phyloP scores from a whole-genome alignment of 2,888 invertebrate species.

The Amphimallon solstitiale region DNA sequence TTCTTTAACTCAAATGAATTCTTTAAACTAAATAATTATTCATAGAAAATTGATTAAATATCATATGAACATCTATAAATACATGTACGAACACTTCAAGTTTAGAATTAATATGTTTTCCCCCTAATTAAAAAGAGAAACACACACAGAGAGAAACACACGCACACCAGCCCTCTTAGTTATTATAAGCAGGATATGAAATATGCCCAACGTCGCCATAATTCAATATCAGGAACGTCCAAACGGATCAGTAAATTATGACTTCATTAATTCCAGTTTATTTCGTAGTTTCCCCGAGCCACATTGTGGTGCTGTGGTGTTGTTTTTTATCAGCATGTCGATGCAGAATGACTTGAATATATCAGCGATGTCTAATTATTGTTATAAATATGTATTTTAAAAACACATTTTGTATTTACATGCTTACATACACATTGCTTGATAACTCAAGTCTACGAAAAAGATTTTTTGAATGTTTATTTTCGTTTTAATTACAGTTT shows the following conservation, averaged over 20 bases:
- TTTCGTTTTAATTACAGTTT: too few species aligned
- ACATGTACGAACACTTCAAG: not conserved
- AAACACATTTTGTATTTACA: not conserved
- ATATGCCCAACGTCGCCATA: slow-evolving; percentile 25
- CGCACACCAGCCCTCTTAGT: not conserved
- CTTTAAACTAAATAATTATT: too few species aligned
- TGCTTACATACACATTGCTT: too few species aligned
- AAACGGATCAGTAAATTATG: slow-evolving; percentile 34
- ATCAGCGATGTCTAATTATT: slow-evolving; percentile 31
- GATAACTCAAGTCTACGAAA: too few species aligned
- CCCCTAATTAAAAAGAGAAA: slow-evolving; percentile 9
- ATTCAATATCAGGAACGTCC: slow-evolving; percentile 21
- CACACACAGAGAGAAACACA: too few species aligned
- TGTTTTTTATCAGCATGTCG: not conserved
- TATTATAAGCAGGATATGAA: slow-evolving; percentile 20
- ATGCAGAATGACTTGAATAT: slow-evolving; percentile 10
- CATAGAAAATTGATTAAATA: too few species aligned
- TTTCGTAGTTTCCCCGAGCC: slow-evolving; percentile 30
- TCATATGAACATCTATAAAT: too few species aligned
- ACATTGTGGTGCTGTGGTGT: not conserved
- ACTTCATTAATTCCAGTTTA: slow-evolving; percentile 37
- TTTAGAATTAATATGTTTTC: not conserved
- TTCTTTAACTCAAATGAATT: too few species aligned
- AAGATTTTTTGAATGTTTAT: too few species aligned
- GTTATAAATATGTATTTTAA: slow-evolving; percentile 7